phyloP scores from a whole-genome alignment of 2,113 vertebrate genomes.

The Pseudorectes ferrugineus region DNA sequence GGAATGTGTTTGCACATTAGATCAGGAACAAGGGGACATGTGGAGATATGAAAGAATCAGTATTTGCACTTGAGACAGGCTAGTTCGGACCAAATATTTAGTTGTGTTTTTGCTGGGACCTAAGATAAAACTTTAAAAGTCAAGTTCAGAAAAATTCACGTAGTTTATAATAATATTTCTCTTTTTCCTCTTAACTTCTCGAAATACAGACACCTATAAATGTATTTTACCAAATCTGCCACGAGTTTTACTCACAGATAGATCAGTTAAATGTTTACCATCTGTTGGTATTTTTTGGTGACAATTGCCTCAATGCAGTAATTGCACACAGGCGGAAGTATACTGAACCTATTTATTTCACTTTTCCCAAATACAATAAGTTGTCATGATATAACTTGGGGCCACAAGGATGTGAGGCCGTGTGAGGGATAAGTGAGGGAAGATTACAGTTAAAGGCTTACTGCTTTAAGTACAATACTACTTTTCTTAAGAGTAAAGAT shows the following conservation, averaged over 20 bases:
- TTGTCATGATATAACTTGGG: background rate
- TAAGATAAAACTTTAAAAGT: background rate
- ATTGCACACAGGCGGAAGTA: background rate
- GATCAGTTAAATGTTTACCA: background rate
- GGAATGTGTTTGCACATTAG: background rate
- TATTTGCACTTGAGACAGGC: background rate
- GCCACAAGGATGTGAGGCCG: background rate
- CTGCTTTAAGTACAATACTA: background rate
- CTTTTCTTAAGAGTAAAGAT: background rate
- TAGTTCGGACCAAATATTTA: background rate
- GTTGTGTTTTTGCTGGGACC: background rate
- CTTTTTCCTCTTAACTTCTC: background rate
- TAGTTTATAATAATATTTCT: background rate
- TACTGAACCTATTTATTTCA: background rate
- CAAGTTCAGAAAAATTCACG: background rate
- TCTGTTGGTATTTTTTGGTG: background rate
- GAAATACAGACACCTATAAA: background rate
- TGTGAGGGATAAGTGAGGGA: background rate
- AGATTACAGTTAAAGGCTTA: background rate
- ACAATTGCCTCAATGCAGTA: background rate
- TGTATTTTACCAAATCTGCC: background rate
- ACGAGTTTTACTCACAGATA: background rate
- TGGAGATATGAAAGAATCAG: background rate
- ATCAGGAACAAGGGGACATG: background rate
- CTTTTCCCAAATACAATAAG: background rate